Evolutionary conservation across 2,797 vertebrate species (phyloP).

Genomic region (Sebastes kiyomatsui): DNA sequence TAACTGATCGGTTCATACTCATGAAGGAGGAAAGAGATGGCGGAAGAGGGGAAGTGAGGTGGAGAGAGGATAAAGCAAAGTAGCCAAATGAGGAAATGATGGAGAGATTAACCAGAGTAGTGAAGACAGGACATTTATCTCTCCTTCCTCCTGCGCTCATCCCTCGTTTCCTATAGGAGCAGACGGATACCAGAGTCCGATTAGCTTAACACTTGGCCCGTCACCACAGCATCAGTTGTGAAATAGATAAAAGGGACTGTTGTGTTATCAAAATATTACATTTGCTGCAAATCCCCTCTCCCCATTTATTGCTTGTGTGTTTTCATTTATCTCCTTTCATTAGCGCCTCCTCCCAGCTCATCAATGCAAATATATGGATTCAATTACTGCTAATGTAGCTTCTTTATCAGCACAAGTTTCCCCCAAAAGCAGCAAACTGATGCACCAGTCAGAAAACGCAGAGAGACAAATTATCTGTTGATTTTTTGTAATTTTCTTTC

Average conservation of each 20-base stretch:
- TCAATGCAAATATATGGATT: conserved; percentile 55
- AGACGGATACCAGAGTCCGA: conserved; percentile 9
- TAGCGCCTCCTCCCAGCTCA: conserved; percentile 38
- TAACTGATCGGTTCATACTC: not conserved
- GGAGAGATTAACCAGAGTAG: not conserved
- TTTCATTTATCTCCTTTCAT: conserved; percentile 40
- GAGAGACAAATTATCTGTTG: not conserved
- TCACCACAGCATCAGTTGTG: not conserved
- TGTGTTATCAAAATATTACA: conserved; percentile 23
- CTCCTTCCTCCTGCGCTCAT: not conserved
- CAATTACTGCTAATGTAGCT: conserved; percentile 34
- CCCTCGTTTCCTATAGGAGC: not conserved
- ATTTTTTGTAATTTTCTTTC: not conserved
- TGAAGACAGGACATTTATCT: conserved; percentile 1
- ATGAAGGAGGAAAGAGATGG: not conserved
- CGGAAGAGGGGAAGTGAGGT: not conserved
- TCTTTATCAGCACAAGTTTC: conserved; percentile 24
- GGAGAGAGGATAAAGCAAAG: not conserved
- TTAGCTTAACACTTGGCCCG: conserved; percentile 3
- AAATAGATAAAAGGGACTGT: not conserved
- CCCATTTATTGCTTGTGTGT: not conserved
- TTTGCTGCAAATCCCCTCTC: not conserved
- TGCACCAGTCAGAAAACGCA: not conserved
- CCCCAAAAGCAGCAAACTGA: not conserved
- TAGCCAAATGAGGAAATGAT: conserved; percentile 4